Percentiles rank a stretch among this genome's conserved stretches.
These are phyloP conservation scores for Hoplostethus atlanticus DNA, from an alignment of 2,797 vertebrate genomes.

Conservation along the genomic window DNA sequence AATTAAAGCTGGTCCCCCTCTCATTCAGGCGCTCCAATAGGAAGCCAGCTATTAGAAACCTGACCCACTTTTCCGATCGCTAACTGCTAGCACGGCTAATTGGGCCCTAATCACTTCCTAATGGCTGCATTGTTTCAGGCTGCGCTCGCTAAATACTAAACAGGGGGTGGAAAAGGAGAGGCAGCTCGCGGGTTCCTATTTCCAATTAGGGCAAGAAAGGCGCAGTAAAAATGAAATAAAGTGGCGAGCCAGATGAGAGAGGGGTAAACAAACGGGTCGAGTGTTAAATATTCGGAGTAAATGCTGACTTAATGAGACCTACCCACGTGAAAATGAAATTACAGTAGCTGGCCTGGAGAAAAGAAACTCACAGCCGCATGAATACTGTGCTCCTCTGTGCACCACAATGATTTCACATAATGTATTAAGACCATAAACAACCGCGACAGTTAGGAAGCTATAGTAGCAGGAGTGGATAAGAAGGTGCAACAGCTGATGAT, in stretches of 20 bases:
- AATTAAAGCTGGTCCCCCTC: slow-evolving; percentile 59
- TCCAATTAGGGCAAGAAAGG: slow-evolving; percentile 70
- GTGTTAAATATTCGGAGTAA: slow-evolving; percentile 39
- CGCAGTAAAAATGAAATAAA: slow-evolving; percentile 55
- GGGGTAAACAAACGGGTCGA: slow-evolving; percentile 34
- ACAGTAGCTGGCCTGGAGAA: background rate
- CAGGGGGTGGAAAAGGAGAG: slow-evolving; percentile 45
- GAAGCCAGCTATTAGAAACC: slow-evolving; percentile 78
- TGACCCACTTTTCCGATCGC: slow-evolving; percentile 82
- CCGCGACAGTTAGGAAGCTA: background rate
- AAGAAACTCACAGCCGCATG: slow-evolving; percentile 1
- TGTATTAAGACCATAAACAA: background rate
- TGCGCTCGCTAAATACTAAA: slow-evolving; percentile 74
- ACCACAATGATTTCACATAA: background rate
- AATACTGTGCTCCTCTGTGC: background rate
- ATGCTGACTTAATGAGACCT: slow-evolving; percentile 41
- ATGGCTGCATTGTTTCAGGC: slow-evolving; percentile 81
- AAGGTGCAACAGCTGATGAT: background rate
- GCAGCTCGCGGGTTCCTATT: slow-evolving; percentile 27
- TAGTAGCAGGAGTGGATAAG: too few species aligned
- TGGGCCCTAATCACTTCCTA: slow-evolving; percentile 85
- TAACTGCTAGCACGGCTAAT: slow-evolving; percentile 82
- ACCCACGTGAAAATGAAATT: slow-evolving; percentile 7
- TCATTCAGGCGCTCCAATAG: slow-evolving; percentile 70
- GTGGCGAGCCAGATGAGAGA: slow-evolving; percentile 31